These are phyloP conservation scores for Cyrtodaria siliqua DNA, from an alignment of 2,888 invertebrate species.

Conservation along the genomic window DNA sequence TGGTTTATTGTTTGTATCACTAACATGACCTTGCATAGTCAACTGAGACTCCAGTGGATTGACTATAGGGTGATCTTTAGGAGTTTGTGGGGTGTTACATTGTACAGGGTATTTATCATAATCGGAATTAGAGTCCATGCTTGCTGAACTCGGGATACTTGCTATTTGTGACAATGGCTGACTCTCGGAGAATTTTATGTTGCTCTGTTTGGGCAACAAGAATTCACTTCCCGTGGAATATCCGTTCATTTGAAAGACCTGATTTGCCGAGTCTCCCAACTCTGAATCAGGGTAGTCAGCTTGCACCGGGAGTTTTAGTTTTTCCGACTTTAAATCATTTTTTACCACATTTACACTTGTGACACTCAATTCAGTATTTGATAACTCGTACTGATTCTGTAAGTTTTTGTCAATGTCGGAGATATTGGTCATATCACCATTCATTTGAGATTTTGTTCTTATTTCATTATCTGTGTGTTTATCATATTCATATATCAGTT, in stretches of 20 bases:
- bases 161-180: conserved; percentile 15
- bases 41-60: conserved; percentile 52
- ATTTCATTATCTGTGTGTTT: background rate
- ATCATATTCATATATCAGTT: background rate
- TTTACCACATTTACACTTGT: conserved; percentile 7
- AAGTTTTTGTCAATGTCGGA: conserved; percentile 6
- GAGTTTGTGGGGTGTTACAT: conserved; percentile 62
- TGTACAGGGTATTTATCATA: conserved; percentile 57
- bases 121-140: conserved; percentile 42
- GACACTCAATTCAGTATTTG: conserved; percentile 1
- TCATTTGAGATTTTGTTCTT: background rate
- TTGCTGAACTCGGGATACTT: conserved; percentile 38
- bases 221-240: conserved; percentile 27
- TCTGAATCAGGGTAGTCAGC: conserved; percentile 47
- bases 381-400: conserved; percentile 18
- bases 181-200: conserved; percentile 1
- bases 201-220: conserved; percentile 24
- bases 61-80: conserved; percentile 50
- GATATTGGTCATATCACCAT: background rate
- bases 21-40: background rate
- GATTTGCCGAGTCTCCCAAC: conserved; percentile 11
- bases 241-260: conserved; percentile 37
- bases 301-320: conserved; percentile 42
- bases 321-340: conserved; percentile 30
- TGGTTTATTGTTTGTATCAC: background rate